A percentile compares a stretch with the other conserved stretches of the same genome.
These are phyloP conservation scores for Neomonachus schauinslandi DNA, from an alignment of 2,113 vertebrate genomes.

Conservation along the genomic window DNA sequence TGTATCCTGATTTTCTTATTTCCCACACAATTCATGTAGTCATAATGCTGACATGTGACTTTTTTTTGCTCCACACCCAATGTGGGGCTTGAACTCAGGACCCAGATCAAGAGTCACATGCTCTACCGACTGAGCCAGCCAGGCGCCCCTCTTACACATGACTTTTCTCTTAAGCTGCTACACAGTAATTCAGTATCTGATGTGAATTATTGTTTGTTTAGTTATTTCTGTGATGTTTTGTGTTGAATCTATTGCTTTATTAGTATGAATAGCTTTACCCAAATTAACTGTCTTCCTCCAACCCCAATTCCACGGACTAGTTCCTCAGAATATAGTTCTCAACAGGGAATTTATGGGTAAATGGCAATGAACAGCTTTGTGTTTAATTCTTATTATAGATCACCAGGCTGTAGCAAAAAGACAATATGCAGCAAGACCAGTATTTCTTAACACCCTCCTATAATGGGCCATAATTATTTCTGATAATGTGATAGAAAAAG, in stretches of 20 bases:
- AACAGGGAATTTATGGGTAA: not conserved
- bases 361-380: not conserved
- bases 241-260: not conserved
- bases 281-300: not conserved
- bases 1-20: not conserved
- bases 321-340: not conserved
- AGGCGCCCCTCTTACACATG: not conserved
- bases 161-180: not conserved
- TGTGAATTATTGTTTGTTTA: not conserved
- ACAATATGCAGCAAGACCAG: not conserved
- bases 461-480: not conserved
- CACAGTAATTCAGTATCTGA: not conserved
- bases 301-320: not conserved
- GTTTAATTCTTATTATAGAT: not conserved
- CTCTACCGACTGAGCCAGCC: not conserved
- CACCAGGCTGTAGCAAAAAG: not conserved
- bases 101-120: not conserved
- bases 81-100: not conserved
- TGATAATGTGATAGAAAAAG: not conserved
- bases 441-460: not conserved
- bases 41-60: not conserved
- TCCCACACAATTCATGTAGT: not conserved
- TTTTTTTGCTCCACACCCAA: not conserved
- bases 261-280: not conserved
- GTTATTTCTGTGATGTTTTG: not conserved